Conservation (phyloP, 2,797 vertebrate species). For the Erethizon dorsatum region DNA sequence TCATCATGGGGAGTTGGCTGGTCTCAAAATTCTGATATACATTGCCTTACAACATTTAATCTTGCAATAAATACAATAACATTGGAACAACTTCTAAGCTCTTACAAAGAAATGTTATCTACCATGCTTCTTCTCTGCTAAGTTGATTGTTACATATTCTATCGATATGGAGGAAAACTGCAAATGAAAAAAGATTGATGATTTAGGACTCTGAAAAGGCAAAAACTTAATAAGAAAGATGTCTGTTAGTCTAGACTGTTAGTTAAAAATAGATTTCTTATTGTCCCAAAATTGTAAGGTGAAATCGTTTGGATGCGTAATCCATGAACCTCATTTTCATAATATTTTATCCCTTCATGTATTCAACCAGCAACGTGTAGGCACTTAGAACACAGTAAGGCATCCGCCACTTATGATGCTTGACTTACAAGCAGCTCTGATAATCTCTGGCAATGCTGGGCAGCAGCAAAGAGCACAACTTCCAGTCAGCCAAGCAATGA, state of each 20-base stretch:
- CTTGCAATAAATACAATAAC: background rate
- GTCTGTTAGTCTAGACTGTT: background rate
- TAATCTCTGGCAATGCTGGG: background rate
- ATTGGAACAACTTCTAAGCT: background rate
- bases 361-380: background rate
- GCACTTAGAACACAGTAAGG: background rate
- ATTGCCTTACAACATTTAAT: background rate
- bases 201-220: background rate
- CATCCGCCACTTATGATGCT: too few relatives aligned
- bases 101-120: background rate
- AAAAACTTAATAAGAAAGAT: background rate
- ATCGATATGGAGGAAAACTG: background rate
- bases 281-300: background rate
- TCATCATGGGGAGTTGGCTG: background rate
- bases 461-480: background rate
- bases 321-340: background rate
- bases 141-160: background rate
- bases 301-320: background rate
- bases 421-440: background rate
- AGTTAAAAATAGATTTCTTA: slow-evolving; percentile 38
- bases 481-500: too few relatives aligned
- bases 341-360: background rate
- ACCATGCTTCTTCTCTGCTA: background rate
- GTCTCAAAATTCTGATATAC: background rate
- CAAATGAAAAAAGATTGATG: background rate